Conservation (phyloP, 53 echinoderm and acorn worm species). For the Hippasteria phrygiana region DNA sequence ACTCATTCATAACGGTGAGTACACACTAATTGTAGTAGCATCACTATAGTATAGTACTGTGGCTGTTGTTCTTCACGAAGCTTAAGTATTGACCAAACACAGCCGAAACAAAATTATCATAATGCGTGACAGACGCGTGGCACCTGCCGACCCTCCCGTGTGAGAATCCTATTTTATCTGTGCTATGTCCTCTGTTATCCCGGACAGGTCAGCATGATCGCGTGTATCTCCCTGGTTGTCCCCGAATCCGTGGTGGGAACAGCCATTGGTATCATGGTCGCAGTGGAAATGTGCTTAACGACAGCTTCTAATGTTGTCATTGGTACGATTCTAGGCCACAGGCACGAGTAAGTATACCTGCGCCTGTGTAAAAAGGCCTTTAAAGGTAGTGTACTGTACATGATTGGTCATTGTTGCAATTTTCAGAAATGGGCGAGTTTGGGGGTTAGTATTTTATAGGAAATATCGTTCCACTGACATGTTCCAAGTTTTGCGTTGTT, state of each 20-base stretch:
- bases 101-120: not conserved
- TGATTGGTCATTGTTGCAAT: no score
- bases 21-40: not conserved
- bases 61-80: not conserved
- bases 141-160: no score
- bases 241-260: not conserved
- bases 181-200: not conserved
- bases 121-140: no score
- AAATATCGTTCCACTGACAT: no score
- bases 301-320: conserved; percentile 6
- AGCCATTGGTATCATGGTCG: not conserved
- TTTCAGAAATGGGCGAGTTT: no score
- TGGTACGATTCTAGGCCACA: conserved; percentile 11
- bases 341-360: conserved; percentile 2
- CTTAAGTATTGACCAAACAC: not conserved
- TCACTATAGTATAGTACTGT: not conserved
- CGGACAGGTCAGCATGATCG: conserved; percentile 28
- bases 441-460: no score
- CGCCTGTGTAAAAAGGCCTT: no score
- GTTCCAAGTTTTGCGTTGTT: no score
- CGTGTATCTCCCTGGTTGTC: conserved; percentile 2
- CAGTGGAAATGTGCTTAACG: conserved; percentile 13
- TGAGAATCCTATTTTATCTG: not conserved
- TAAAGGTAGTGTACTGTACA: no score
- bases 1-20: conserved; percentile 32